Base-by-base conservation (phyloP, 2,888 invertebrate species). In the Entomobrya multifasciata region DNA sequence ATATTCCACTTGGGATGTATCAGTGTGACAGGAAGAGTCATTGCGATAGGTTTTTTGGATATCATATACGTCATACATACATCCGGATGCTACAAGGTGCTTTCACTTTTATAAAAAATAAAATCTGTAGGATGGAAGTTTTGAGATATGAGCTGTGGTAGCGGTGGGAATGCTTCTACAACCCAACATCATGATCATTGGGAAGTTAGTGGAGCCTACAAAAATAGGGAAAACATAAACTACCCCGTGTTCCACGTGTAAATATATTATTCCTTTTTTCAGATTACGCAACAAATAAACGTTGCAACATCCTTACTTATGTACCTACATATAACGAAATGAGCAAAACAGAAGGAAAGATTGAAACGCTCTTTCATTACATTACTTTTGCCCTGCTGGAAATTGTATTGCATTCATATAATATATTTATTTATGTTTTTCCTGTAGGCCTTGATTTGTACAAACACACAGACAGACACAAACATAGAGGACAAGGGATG, bases 21-120 rank as follows among this genome's bases (percentile, higher is more conserved):
- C 47, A 55, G 55, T 47, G 44, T 78, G 77, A 78, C 77, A 60
- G 36, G 60, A 60, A 62, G 77, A 78, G 44, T 62, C 77, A 62
- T 62, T 78, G 60, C 22, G 60, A 78, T 78, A 60, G 60, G 41
- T 78, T 60, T 57, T 78, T 60, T 44, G 36, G 20, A 57, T 41
- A 49, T 72, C 47, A 47, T 36, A 36, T 41, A 65, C 41, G 49
- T 72, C 44, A 72, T 72, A 72, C 70, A 17, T 25, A 22, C 20
- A n/a, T 41, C 65, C 65, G 65, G 65, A 65, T 36, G 36, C 17
- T 36, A 15, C n/a, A 11, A 36, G 65, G 41, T 11, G 27, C 60
- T 60, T 60, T 30, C 36, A 65, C 36, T 17, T 65, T 41, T 17
- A 20, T 17, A 65, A 25, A 36, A n/a, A 36, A 20, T 15, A 65